Conservation (phyloP, 2,113 vertebrate species). For the Zosterops hypoxanthus region DNA sequence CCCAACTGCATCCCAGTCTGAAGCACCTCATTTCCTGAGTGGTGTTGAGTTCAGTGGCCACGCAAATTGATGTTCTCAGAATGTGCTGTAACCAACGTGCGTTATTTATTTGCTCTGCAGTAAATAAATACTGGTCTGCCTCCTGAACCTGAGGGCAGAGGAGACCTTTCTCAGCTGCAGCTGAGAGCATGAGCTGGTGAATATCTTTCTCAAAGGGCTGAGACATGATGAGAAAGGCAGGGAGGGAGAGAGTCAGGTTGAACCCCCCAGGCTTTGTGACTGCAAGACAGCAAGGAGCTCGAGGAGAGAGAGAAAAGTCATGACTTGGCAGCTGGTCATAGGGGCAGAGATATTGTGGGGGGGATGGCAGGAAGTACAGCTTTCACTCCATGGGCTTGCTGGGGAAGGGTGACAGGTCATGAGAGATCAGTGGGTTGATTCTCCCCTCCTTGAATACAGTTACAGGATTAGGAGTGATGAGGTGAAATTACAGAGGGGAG, state of each 20-base stretch:
- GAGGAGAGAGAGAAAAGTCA: not conserved
- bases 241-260: not conserved
- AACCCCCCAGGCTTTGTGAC: not conserved
- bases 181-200: not conserved
- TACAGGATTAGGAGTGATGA: not conserved
- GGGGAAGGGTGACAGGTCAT: not conserved
- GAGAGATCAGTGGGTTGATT: not conserved
- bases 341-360: fast-evolving
- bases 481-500: slow-evolving; percentile 42
- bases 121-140: not conserved
- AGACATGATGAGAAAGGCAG: not conserved
- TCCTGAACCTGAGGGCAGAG: not conserved
- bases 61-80: not conserved
- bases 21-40: not conserved
- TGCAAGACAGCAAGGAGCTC: not conserved
- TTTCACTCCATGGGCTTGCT: not conserved
- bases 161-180: not conserved
- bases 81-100: fast-evolving
- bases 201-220: not conserved
- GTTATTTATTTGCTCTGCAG: not conserved
- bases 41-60: not conserved
- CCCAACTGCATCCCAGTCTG: not conserved
- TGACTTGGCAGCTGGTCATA: not conserved
- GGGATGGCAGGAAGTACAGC: not conserved
- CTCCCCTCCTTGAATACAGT: not conserved